Conservation (phyloP, 1,140 invertebrate species). For the Drosophila eugracilis region DNA sequence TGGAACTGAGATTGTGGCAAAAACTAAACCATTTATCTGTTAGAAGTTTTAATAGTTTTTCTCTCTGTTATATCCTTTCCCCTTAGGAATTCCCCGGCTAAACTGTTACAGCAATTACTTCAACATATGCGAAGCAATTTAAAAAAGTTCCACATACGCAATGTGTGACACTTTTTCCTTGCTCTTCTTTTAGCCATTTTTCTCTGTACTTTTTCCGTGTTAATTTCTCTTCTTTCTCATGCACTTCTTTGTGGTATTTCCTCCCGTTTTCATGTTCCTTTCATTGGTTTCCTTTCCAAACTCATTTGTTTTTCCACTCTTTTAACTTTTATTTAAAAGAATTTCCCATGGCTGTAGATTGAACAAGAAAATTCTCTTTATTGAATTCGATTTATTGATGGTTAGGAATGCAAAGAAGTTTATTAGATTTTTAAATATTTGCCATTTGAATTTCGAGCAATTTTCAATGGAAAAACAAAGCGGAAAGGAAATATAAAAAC, state of each 20-base stretch:
- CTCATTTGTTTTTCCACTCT: slow-evolving; percentile 60
- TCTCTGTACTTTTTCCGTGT: slow-evolving; percentile 27
- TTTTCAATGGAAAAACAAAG: slow-evolving; percentile 1
- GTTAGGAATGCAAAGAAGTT: background rate
- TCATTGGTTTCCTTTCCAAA: slow-evolving; percentile 41
- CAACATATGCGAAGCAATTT: slow-evolving; percentile 74
- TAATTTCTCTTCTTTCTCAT: slow-evolving; percentile 26
- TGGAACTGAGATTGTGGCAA: too few relatives aligned
- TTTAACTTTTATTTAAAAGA: slow-evolving; percentile 33
- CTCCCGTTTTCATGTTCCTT: slow-evolving; percentile 22
- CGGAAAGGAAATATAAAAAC: background rate
- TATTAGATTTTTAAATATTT: slow-evolving; percentile 39
- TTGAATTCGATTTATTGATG: slow-evolving; percentile 12
- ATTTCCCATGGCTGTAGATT: slow-evolving; percentile 7
- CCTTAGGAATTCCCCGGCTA: slow-evolving; percentile 31
- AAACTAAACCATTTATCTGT: too few relatives aligned
- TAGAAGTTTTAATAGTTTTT: background rate
- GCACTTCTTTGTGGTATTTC: slow-evolving; percentile 23
- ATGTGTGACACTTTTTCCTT: slow-evolving; percentile 40
- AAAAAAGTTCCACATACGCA: slow-evolving; percentile 75
- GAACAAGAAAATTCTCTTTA: slow-evolving; percentile 3
- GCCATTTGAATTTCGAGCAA: slow-evolving; percentile 10
- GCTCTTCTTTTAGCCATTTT: slow-evolving; percentile 16
- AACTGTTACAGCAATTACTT: slow-evolving; percentile 68
- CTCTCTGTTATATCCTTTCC: background rate